Percentiles rank a stretch among this genome's conserved stretches.
Conservation (phyloP, 2,113 vertebrate species). For the Meles meles region DNA sequence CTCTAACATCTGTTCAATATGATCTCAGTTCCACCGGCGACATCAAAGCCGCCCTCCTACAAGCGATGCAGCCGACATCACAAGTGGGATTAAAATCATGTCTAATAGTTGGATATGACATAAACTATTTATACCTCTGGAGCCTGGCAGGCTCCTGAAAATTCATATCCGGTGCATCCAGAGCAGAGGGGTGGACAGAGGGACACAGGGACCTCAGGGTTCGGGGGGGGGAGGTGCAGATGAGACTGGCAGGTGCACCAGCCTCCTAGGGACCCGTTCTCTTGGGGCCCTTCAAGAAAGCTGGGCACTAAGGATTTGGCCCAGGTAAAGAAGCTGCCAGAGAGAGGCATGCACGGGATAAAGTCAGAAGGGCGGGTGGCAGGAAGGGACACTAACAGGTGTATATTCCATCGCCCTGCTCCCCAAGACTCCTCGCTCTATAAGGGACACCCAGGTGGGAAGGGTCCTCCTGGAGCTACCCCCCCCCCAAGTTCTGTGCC, state of each 20-base stretch:
- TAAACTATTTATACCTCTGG: conserved; percentile 81
- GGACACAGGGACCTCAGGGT: neutral
- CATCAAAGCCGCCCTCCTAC: conserved; percentile 82
- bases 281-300: neutral
- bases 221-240: neutral
- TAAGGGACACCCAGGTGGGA: neutral
- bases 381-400: neutral
- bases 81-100: conserved; percentile 84
- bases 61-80: conserved; percentile 75
- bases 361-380: neutral
- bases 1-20: conserved; percentile 82
- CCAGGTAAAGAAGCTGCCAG: neutral
- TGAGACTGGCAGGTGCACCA: neutral
- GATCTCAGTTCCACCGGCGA: conserved; percentile 80
- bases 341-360: neutral
- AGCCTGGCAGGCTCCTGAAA: conserved; percentile 67
- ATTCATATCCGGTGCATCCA: neutral
- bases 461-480: neutral
- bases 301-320: fast-evolving
- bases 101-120: conserved; percentile 83
- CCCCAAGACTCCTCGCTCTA: neutral
- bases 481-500: neutral
- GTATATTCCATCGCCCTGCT: neutral
- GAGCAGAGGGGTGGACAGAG: conserved; percentile 30
- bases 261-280: neutral